Base-by-base conservation (phyloP, 1,140 invertebrate genomes). In the Diachasma alloeum region DNA sequence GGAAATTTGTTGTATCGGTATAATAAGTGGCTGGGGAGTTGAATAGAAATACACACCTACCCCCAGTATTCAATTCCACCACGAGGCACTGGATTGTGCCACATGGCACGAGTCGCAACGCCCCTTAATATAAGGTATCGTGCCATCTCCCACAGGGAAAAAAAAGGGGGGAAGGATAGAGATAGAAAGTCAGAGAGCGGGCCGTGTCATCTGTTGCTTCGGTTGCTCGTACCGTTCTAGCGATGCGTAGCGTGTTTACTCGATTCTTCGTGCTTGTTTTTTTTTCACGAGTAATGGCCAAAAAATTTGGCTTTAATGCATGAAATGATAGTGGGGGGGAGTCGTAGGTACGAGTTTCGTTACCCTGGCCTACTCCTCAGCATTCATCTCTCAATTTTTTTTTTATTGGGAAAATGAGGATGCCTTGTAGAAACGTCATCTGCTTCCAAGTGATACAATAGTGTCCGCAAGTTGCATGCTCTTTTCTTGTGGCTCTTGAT, bases 191-290 rank as follows among this genome's bases (percentile, higher is more conserved):
- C 72, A 6, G 84, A 6, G 84, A 79, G 79, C 78, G 74, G 11
- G 24, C 26, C 31, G 74, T 88, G 87, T 88, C 87, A 88, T 88
- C 87, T 88, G 87, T 88, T 88, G 87, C 85, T 86, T 88, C 87
- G 86, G 87, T 88, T 53, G 87, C 86, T 80, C 79, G 80, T 77
- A 74, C 72, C 71, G 17, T 17, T 53, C 48, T 53, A 53, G 15
- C 48, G 48, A 19, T 53, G 48, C 48, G 48, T 53, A 53, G 48
- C 48, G 48, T 53, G 48, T 42, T 42, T 10, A 13, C 15, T 3
- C 48, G 44, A 46, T 46, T 46, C 44, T 31, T 31, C 31, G 31
- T 31, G 31, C 6, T 31, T 31, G 2, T 31, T 42, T 42, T 42
- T 42, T 42, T 42, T 42, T 42, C 39, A 42, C 10, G 39, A 13